These are phyloP conservation scores for Drosophila pegasa DNA, from an alignment of 2,888 invertebrate genomes.

Conservation along the genomic window DNA sequence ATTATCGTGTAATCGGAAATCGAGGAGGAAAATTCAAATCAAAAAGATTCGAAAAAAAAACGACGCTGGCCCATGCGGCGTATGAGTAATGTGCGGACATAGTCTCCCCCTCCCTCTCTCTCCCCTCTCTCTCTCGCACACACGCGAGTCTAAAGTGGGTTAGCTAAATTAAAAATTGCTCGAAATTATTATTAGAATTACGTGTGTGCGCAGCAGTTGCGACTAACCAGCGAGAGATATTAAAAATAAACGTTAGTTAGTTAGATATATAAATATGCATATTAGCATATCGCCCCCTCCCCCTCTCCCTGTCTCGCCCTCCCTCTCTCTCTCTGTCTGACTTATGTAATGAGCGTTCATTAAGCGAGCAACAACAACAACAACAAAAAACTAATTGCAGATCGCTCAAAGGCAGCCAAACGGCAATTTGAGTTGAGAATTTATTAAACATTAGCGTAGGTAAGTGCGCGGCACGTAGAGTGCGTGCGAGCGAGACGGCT, in stretches of 20 bases:
- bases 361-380: slow-evolving; percentile 39
- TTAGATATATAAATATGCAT: slow-evolving; percentile 55
- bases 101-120: background rate
- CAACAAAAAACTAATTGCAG: slow-evolving; percentile 50
- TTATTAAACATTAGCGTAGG: slow-evolving; percentile 75
- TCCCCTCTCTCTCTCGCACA: background rate
- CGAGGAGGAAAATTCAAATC: slow-evolving; percentile 24
- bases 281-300: slow-evolving; percentile 23
- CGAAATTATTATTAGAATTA: slow-evolving; percentile 67
- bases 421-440: slow-evolving; percentile 63
- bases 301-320: background rate
- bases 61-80: slow-evolving; percentile 43
- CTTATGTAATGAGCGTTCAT: slow-evolving; percentile 64
- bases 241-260: slow-evolving; percentile 65
- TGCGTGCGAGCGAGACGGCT: slow-evolving; percentile 8
- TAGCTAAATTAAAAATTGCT: slow-evolving; percentile 60
- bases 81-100: slow-evolving; percentile 59
- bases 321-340: slow-evolving; percentile 8
- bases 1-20: slow-evolving; percentile 32
- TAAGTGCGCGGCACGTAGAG: slow-evolving; percentile 47
- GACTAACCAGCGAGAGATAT: slow-evolving; percentile 48
- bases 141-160: slow-evolving; percentile 40
- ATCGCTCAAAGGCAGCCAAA: slow-evolving; percentile 57
- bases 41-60: slow-evolving; percentile 37
- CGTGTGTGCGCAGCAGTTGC: slow-evolving; percentile 45